Evolutionary conservation across 1,140 invertebrate species (phyloP).

Genomic region (Magallana angulata): DNA sequence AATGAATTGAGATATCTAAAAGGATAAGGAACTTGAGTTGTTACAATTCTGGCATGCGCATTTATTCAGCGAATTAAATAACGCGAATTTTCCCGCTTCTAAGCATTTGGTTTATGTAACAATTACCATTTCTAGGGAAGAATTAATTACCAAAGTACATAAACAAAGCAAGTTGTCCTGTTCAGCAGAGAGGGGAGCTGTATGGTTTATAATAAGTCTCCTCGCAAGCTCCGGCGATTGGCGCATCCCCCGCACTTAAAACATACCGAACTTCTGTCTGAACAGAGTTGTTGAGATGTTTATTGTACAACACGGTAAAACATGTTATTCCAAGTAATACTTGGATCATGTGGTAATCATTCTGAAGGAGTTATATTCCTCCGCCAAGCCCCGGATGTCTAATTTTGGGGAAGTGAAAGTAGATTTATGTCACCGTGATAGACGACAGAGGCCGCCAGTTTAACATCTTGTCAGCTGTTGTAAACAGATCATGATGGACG

Average conservation of each 20-base stretch:
- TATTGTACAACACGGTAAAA: conserved; percentile 25
- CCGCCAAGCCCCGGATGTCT: conserved; percentile 27
- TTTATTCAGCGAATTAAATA: not conserved
- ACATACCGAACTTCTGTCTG: conserved; percentile 16
- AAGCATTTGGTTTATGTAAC: conserved; percentile 29
- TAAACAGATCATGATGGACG: conserved; percentile 22
- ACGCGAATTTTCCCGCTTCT: not conserved
- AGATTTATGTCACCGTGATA: conserved; percentile 36
- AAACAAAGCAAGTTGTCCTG: conserved; percentile 10
- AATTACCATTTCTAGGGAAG: conserved; percentile 15
- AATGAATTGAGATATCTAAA: no score
- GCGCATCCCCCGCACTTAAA: conserved; percentile 27
- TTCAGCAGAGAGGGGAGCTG: not conserved
- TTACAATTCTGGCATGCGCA: no score
- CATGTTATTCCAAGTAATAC: conserved; percentile 34
- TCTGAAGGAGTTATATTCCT: conserved; percentile 11
- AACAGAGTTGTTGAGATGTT: conserved; percentile 24
- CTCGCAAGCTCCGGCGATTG: not conserved
- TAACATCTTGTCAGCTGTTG: conserved; percentile 30
- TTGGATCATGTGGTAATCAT: conserved; percentile 20
- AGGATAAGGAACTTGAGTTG: no score
- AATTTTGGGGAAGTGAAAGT: conserved; percentile 29
- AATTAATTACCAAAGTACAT: conserved; percentile 31
- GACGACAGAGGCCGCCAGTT: conserved; percentile 15
- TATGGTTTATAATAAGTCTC: not conserved